phyloP scores from a whole-genome alignment of 2,113 vertebrate species.

The Spilogale gracilis region DNA sequence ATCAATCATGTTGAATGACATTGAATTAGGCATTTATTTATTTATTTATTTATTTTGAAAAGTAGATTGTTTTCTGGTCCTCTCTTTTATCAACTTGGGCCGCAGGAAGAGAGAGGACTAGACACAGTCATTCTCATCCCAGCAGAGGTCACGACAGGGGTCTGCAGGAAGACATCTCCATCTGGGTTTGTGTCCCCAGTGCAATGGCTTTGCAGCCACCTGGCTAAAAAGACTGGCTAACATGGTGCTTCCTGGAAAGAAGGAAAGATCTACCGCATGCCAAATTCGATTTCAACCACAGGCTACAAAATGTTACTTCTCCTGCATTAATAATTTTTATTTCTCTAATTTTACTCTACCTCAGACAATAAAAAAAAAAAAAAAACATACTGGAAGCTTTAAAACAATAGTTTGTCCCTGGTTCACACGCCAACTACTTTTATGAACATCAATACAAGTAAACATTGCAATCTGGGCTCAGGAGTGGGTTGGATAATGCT shows the following conservation, averaged over 20 bases:
- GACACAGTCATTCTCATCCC: background rate
- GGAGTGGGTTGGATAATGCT: background rate
- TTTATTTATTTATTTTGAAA: background rate
- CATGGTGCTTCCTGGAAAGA: background rate
- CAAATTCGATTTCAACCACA: background rate
- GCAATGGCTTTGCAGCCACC: background rate
- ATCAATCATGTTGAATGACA: background rate
- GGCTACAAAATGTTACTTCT: conserved; percentile 21
- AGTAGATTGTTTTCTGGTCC: background rate
- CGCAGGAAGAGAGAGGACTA: background rate
- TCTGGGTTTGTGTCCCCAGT: background rate
- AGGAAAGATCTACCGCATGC: background rate
- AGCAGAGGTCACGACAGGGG: background rate
- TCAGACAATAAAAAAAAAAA: background rate
- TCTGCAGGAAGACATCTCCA: background rate
- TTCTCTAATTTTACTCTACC: background rate
- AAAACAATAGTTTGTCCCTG: conserved; percentile 21
- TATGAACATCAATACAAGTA: conserved; percentile 25
- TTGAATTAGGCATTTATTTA: background rate
- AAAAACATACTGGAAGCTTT: background rate
- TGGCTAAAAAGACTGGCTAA: background rate
- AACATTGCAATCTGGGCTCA: background rate
- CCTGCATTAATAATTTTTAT: conserved; percentile 5
- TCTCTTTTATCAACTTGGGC: background rate
- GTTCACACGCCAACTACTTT: conserved; percentile 29